Evolutionary conservation across 1,140 invertebrate species (phyloP).

Genomic region (Drosophila mauritiana): DNA sequence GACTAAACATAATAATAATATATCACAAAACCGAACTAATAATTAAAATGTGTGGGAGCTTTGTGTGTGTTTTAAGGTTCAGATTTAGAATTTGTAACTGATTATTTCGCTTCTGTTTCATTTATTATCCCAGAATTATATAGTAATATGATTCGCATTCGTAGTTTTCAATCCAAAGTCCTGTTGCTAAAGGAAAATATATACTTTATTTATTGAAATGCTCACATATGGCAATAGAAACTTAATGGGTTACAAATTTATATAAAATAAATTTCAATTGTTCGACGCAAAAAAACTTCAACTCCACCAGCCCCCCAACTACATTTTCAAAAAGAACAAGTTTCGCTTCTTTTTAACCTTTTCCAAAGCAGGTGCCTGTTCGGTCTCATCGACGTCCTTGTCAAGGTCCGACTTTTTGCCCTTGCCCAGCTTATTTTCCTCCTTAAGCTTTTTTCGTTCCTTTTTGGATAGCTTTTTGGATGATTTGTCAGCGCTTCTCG

Average conservation of each 20-base stretch:
- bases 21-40: no score
- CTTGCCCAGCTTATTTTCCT: slow-evolving; percentile 22
- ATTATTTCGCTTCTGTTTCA: no score
- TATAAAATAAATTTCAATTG: slow-evolving; percentile 9
- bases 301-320: no score
- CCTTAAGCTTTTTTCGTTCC: slow-evolving; percentile 38
- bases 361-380: slow-evolving; percentile 15
- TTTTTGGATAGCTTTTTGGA: slow-evolving; percentile 33
- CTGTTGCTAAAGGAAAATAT: background rate
- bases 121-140: background rate
- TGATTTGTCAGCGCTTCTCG: slow-evolving; percentile 13
- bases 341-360: slow-evolving; percentile 35
- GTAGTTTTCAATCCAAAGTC: background rate
- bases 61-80: no score
- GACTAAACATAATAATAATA: no score
- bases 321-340: slow-evolving; percentile 25
- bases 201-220: slow-evolving; percentile 28
- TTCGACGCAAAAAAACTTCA: background rate
- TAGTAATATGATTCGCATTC: background rate
- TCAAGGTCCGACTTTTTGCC: slow-evolving; percentile 20
- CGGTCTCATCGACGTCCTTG: slow-evolving; percentile 27
- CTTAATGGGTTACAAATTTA: slow-evolving; percentile 10
- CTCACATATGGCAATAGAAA: slow-evolving; percentile 27
- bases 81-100: no score
- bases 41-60: no score